Evolutionary conservation across 2,888 invertebrate genomes (phyloP), one percentile per base, ranked within the genome.

Genomic region (Meta bourneti): DNA sequence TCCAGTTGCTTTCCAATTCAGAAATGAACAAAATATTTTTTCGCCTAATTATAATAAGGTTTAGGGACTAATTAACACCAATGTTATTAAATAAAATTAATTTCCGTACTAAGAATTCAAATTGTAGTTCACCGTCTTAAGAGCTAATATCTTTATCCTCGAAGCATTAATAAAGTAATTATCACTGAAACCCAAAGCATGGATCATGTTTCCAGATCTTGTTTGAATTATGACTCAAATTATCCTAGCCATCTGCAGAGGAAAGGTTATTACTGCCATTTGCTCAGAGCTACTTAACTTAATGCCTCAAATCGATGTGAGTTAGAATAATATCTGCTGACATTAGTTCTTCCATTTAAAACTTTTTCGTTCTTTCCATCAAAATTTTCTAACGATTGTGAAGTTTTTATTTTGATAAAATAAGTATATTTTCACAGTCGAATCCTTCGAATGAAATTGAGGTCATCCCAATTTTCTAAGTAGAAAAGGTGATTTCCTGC

Each of bases 401-500:
- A 34, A 34, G 4, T 34, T 34, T 34, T 34, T 34, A 34, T 34
- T 34, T 34, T 34, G 75, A n/a, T 49, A 75, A 49, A 75, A 74
- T 34, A 74, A 74, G 7, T 75, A 49, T 51, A n/a, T 75, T 75
- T 75, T 75, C 48, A 49, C 49, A 75, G 48, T 51, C n/a, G 49
- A 16, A 75, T 49, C 51, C 75, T 49, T 49, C 51, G 75, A 49
- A 49, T 75, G 48, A 11, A n/a, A 75, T 75, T 75, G 75, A 49
- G 75, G 75, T 75, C 75, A 75, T 49, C 7, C n/a, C 75, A 75
- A 51, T 75, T 51, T 75, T 51, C 34, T 34, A 34, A 34, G 1
- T 2, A 34, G 34, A 34, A n/a, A 75, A 75, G 75, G 75, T 49
- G 49, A 75, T 75, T 75, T 75, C 75, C 75, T 49, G 49, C 51